Evolutionary conservation across 35 echinoderm and acorn worm genomes (phyloP), one percentile per base, ranked within the genome.

Genomic region (Chiridota heheva): DNA sequence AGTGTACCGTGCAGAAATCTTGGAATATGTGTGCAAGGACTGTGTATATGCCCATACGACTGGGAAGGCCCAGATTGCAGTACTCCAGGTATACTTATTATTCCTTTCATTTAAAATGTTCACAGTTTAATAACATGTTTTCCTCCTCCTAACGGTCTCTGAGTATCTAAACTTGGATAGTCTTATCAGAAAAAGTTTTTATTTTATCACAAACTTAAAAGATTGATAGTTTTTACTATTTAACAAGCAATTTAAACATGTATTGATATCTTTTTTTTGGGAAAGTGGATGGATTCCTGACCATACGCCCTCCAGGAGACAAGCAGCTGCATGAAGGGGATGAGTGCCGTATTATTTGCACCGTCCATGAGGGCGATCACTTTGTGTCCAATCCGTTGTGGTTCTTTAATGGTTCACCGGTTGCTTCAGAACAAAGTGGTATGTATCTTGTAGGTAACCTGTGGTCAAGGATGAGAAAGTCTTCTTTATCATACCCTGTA

Each of bases 331-430:
- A 58, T 30, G 69, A 81, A 0, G 90, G 90, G 2, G 20, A 47
- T 25, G 42, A 87, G 28, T 36, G 87, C 16, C 65, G 73, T 36
- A 82, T 83, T 32, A 63, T 73, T 1, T 93, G 90, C 42, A 36
- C 58, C 13, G 80, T 93, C 12, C 44, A 81, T 10, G 58, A 79
- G 17, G 90, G 90, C 2, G 90, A 93, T 44, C 90, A 93, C 37
- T 93, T 93, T 44, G 43, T 93, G 6, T 63, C 64, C 40, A 44
- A 76, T 36, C 90, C 90, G 60, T 79, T 88, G 48, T 92, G 90
- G 90, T 59, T 71, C 45, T 64, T 44, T 18, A 56, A 83, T 58
- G 60, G 78, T 2, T 39, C 43, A 18, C 46, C 60, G 7, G 72
- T 91, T 22, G 31, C 48, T 25, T 30, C 20, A 34, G 61, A 69